Evolutionary conservation across 1,140 invertebrate genomes (phyloP).

Genomic region (Colletes latitarsis): DNA sequence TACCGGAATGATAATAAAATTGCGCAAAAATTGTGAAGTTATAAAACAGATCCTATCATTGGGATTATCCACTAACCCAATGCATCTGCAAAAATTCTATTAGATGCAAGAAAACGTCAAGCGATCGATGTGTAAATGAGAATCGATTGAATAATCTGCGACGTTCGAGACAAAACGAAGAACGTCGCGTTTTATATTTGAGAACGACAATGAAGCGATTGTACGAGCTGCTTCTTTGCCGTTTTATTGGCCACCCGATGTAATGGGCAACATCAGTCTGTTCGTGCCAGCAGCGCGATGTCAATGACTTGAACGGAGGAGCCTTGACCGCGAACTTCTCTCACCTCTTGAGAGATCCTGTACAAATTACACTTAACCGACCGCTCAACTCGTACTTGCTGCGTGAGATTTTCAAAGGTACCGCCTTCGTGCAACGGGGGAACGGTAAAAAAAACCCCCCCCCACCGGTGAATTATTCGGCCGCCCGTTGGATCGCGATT

Average conservation of each 20-base stretch:
- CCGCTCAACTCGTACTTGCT: conserved; percentile 36
- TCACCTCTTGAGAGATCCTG: conserved; percentile 61
- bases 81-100: no score
- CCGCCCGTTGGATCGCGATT: conserved; percentile 42
- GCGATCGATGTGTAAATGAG: no score
- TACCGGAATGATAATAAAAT: background rate
- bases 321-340: conserved; percentile 73
- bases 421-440: conserved; percentile 21
- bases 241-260: conserved; percentile 59
- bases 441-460: background rate
- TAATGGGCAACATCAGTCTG: conserved; percentile 61
- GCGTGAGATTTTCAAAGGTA: conserved; percentile 52
- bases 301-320: conserved; percentile 71
- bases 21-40: no score
- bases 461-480: conserved; percentile 14
- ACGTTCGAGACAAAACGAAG: background rate
- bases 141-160: background rate
- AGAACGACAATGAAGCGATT: conserved; percentile 41
- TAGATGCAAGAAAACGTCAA: no score
- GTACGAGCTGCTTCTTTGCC: conserved; percentile 28
- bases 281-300: conserved; percentile 61
- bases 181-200: background rate
- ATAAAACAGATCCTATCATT: no score
- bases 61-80: no score
- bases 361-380: conserved; percentile 63